A percentile compares a stretch with the other conserved stretches of the same genome.
These are phyloP conservation scores for Cercopithecus mona DNA, from an alignment of 2,113 vertebrate genomes.

Conservation along the genomic window DNA sequence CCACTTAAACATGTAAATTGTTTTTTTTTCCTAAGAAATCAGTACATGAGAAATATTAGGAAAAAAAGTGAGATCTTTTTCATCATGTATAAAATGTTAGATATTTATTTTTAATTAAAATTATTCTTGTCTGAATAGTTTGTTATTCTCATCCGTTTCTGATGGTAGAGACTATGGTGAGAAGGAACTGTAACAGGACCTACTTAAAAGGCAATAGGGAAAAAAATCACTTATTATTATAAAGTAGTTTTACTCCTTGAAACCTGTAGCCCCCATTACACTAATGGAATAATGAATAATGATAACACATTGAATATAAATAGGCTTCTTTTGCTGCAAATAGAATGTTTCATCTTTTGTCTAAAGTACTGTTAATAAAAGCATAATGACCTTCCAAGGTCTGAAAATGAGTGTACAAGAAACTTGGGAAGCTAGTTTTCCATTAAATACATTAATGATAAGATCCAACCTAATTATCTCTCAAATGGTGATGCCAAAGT, in stretches of 20 bases:
- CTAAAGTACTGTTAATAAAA: conserved; percentile 3
- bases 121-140: not conserved
- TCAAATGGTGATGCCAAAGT: not conserved
- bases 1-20: not conserved
- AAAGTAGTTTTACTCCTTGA: not conserved
- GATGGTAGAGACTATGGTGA: not conserved
- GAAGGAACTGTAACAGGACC: not conserved
- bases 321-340: not conserved
- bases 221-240: not conserved
- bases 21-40: conserved; percentile 9
- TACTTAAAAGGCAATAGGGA: not conserved
- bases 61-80: not conserved
- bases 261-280: not conserved
- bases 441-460: not conserved
- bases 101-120: conserved; percentile 40
- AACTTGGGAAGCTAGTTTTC: not conserved
- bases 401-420: not conserved
- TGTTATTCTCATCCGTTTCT: not conserved
- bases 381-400: not conserved
- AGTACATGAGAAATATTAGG: not conserved
- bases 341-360: conserved; percentile 31
- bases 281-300: conserved; percentile 34
- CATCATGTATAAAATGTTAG: not conserved
- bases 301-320: not conserved
- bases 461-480: not conserved